Conservation (phyloP, 2,113 vertebrate species). For the Mesocricetus auratus region DNA sequence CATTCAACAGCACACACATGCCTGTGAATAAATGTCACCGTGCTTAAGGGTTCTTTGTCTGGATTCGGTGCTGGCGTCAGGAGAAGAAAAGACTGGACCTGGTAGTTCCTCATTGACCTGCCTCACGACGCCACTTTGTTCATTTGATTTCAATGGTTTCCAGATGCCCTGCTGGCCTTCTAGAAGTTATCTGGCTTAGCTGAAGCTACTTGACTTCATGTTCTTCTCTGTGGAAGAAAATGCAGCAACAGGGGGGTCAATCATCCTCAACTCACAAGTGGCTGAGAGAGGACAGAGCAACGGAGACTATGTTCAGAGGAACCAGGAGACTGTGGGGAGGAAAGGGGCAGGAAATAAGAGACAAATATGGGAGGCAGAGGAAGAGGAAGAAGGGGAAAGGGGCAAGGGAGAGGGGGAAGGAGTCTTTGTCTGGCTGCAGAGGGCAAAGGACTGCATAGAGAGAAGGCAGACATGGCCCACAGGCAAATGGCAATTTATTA, state of each 20-base stretch:
- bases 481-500: too few species aligned
- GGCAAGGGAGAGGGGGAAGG: neutral
- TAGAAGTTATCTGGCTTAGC: conserved; percentile 41
- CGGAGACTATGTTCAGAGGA: neutral
- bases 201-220: conserved; percentile 67
- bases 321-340: neutral
- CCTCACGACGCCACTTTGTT: conserved; percentile 72
- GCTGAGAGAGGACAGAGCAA: conserved; percentile 8
- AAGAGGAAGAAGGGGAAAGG: neutral
- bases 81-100: conserved; percentile 59
- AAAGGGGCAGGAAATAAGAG: neutral
- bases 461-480: neutral
- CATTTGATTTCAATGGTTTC: conserved; percentile 67
- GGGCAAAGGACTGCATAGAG: neutral
- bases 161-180: conserved; percentile 32
- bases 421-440: neutral
- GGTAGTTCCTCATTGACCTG: conserved; percentile 65
- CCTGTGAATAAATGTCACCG: conserved; percentile 75
- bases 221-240: conserved; percentile 19
- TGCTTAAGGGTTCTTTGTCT: conserved; percentile 76
- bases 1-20: conserved; percentile 71
- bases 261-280: conserved; percentile 64
- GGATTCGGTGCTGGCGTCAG: conserved; percentile 71
- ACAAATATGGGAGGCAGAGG: neutral
- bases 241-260: conserved; percentile 52